These are phyloP conservation scores for Phyllostomus discolor DNA, from an alignment of 2,113 vertebrate genomes.

Conservation along the genomic window DNA sequence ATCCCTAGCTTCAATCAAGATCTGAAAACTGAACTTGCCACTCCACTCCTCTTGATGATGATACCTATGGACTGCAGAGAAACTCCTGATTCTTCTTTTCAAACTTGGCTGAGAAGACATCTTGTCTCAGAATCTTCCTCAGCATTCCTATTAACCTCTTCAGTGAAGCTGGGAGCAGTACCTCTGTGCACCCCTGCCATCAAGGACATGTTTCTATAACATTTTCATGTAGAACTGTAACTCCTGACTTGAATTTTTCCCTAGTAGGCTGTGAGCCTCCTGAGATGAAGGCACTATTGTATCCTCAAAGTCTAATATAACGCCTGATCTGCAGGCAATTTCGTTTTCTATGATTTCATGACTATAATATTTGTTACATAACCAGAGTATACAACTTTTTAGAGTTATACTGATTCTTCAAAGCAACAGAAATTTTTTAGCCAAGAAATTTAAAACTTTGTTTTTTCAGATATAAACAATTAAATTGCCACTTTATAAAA, in stretches of 20 bases:
- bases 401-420: neutral
- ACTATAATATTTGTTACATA: neutral
- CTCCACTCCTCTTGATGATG: neutral
- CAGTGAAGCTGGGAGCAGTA: neutral
- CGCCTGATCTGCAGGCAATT: neutral
- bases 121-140: neutral
- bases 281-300: neutral
- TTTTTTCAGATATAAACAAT: neutral
- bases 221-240: neutral
- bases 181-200: too few species aligned
- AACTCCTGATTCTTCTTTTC: slow-evolving; percentile 12
- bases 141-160: neutral
- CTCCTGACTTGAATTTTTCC: neutral
- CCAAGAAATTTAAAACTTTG: neutral
- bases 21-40: neutral
- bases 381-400: neutral
- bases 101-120: neutral
- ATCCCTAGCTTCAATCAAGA: neutral
- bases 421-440: neutral
- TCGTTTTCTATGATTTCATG: neutral
- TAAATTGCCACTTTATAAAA: neutral
- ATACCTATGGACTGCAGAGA: neutral
- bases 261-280: neutral
- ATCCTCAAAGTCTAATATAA: neutral
- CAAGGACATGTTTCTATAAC: neutral